Evolutionary conservation across 1,140 invertebrate species (phyloP), one percentile per base, ranked within the genome.

Genomic region (Scaptomyza hsui): DNA sequence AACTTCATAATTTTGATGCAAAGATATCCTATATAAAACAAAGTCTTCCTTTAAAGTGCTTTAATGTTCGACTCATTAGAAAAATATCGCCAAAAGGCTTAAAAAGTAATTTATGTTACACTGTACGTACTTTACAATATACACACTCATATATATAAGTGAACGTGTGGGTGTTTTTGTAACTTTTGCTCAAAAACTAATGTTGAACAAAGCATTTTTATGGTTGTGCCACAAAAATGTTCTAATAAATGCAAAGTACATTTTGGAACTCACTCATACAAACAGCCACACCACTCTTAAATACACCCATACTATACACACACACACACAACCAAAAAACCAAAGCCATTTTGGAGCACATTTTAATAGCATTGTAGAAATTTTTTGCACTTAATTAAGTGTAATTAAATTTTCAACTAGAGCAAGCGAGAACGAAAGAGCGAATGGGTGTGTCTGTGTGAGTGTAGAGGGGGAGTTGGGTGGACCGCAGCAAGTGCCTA

Each of bases 351-450:
- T 86, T 86, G 73, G 63, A 86, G 81, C 73, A 86, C 80, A 86
- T 86, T 86, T 80, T 86, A 85, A 85, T 80, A 86, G 81, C 80
- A 86, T 85, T 85, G 81, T 86, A 76, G 76, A 83, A 85, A 80
- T 85, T 85, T 85, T 85, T 85, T 85, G 77, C 80, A 85, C 80
- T 85, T 85, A 85, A 85, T 85, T 85, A 85, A 85, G 81, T 86
- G 81, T 86, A 85, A 86, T 85, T 85, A 85, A 86, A 85, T 85
- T 85, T 85, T 68, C 13, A 13, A 13, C 45, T 55, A 29, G 37
- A 16, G 12, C 16, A 35, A 44, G 47, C 24, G 15, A 24, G 32
- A 29, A 41, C n/a, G 39, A 39, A 9, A 19, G 9, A 13, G 16
- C 41, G 56, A 9, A 3, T 42, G 13, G 26, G 41, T 47, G 29